Conservation (phyloP, 2,113 vertebrate genomes). For the Thunnus thynnus region DNA sequence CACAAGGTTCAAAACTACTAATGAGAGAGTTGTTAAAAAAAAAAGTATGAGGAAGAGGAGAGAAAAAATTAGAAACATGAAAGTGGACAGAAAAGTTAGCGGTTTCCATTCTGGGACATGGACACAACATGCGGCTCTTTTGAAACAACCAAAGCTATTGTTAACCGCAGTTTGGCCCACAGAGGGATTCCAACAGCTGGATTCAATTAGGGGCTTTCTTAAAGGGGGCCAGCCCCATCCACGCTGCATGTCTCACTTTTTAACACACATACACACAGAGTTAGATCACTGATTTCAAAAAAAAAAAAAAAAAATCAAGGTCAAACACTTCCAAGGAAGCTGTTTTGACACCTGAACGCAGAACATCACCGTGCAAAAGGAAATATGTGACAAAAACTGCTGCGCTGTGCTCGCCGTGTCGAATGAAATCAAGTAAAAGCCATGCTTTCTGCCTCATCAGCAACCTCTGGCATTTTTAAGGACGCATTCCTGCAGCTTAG, state of each 20-base stretch:
- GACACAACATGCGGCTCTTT: slow-evolving; percentile 48
- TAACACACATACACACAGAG: slow-evolving; percentile 20
- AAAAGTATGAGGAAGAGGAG: slow-evolving; percentile 20
- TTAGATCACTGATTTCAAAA: slow-evolving; percentile 2
- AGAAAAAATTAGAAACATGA: slow-evolving; percentile 13
- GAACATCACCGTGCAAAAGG: not conserved
- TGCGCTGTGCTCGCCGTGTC: not conserved
- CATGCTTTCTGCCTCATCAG: slow-evolving; percentile 5
- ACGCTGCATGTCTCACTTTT: slow-evolving; percentile 43
- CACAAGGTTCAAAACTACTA: not conserved
- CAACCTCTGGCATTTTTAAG: not conserved
- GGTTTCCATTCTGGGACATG: slow-evolving; percentile 55
- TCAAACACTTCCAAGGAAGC: slow-evolving; percentile 22
- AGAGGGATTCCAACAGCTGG: slow-evolving; percentile 76
- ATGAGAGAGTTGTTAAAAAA: not conserved
- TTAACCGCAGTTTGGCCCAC: slow-evolving; percentile 62
- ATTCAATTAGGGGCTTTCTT: slow-evolving; percentile 70
- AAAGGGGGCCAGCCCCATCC: slow-evolving; percentile 42
- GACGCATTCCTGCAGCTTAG: slow-evolving; percentile 15
- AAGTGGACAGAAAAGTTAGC: slow-evolving; percentile 2
- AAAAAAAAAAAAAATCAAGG: not conserved
- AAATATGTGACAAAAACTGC: slow-evolving; percentile 4
- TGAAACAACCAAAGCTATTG: slow-evolving; percentile 67
- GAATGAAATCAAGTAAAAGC: not conserved
- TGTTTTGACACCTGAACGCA: slow-evolving; percentile 34